These are phyloP conservation scores for Amorpha juglandis DNA, from an alignment of 2,888 invertebrate species.

Conservation along the genomic window DNA sequence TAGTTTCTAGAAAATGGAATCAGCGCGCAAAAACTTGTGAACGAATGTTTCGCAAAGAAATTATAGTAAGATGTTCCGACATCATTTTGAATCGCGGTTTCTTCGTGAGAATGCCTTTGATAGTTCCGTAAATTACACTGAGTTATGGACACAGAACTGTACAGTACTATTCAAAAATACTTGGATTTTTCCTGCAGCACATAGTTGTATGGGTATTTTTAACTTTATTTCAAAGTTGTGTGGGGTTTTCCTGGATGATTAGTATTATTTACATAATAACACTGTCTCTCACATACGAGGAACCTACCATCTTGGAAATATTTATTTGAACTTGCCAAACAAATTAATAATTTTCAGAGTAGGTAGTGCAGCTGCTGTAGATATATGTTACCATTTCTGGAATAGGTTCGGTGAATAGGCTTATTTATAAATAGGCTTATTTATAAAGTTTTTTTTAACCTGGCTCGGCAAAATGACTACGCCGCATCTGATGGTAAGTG, in stretches of 20 bases:
- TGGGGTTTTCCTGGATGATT: not conserved
- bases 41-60: constrained; percentile 26
- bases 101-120: constrained; percentile 27
- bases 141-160: constrained; percentile 9
- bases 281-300: no score
- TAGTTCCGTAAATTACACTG: constrained; percentile 20
- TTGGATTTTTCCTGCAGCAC: constrained; percentile 3
- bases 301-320: no score
- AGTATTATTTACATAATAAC: no score
- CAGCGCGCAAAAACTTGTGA: constrained; percentile 24
- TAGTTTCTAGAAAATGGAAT: constrained; percentile 18
- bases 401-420: no score
- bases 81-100: constrained; percentile 26
- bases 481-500: no score
- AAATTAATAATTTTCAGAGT: no score
- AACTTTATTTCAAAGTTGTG: not conserved
- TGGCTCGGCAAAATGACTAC: no score
- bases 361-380: no score
- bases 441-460: no score
- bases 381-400: no score
- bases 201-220: not conserved
- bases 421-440: no score
- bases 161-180: constrained; percentile 15
- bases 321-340: no score
- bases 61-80: constrained; percentile 13